Base-by-base conservation (phyloP, 1,140 invertebrate species). In the Bombus breviceps region DNA sequence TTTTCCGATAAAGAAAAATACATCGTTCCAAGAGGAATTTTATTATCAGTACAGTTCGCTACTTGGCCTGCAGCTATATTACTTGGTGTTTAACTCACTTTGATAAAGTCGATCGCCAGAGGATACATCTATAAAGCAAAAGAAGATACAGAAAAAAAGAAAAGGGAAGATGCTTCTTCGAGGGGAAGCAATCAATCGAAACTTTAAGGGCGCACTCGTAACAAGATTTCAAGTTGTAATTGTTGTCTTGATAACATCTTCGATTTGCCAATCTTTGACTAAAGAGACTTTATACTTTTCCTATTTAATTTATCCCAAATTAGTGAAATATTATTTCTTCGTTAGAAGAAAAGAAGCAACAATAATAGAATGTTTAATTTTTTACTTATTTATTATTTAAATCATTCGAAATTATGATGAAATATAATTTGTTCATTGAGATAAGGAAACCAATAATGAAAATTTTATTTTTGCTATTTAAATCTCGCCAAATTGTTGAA, bases 1-100 rank as follows among this genome's bases (percentile, higher is more conserved):
- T 68, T 62, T 25, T 41, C 34, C 74, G 77, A 87, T 81, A 86
- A 86, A 81, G 86, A 72, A 74, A 83, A 43, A 39, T 47, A n/a
- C 80, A 69, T 41, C 47, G 78, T 37, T 59, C 22, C 59, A 25
- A 66, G 59, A 57, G 86, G 83, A 88, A 88, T 88, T 83, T 76
- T 83, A 87, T 87, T 87, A 83, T 83, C 82, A 28, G 74, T 22
- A 47, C 59, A 53, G 80, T 74, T 53, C 73, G 28, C 66, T 76
- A 62, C 43, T 34, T 41, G 28, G 28, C 79, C 57, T 37, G 15
- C 32, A 53, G 86, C 86, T 77, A 78, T 88, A 64, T 62, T 57
- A 77, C 66, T n/a, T 66, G 85, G 18, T 76, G 43, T 87, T 88
- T 88, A 88, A 77, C 86, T 53, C 34, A 68, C 78, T 53, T 69